Base-by-base conservation (phyloP, 2,797 vertebrate genomes). In the Sebastes nivosus region DNA sequence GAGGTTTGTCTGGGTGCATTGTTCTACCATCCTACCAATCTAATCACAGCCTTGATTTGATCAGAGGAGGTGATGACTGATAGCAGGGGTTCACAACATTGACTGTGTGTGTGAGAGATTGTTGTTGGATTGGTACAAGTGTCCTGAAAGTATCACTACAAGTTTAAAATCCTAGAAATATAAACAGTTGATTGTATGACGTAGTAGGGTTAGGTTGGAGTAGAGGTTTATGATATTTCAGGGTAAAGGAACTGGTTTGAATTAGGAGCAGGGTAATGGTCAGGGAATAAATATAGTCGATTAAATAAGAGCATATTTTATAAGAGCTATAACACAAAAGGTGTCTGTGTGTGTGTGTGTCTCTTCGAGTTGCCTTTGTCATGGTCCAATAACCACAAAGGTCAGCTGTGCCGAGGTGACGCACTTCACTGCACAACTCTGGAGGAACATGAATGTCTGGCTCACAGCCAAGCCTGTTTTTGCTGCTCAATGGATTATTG, bases 401-500 rank as follows among this genome's bases (percentile, higher is more conserved):
- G 90, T 93, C 90, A 92, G 80, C 83, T 72, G 85, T 70, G 83
- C 57, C 1, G 88, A 92, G 86, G 86, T 91, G 92, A 93, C 90
- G 88, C 88, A 92, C 82, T 87, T 89, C 74, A 68, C 82, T 69
- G 79, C 81, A 79, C 83, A 52, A 46, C 87, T 84, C 89, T 78
- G 81, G 78, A 88, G 80, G 69, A 92, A 87, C 85, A 92, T 94
- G 93, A 94, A 92, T 90, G 88, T 82, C 83, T 82, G 95, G 91
- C 88, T 65, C 22, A 0, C 32, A 13, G 81, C 92, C 92, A 86
- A 78, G 79, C 68, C 87, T 76, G 91, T 90, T 90, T 42, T 83
- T 32, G 84, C 86, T 86, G 75, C 91, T 94, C 91, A 95, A 93
- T 92, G 88, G 92, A 88, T 93, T 89, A 92, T 92, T 94, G 93